Conservation (phyloP, 1,140 invertebrate species). For the Drosophila pseudoananassae region DNA sequence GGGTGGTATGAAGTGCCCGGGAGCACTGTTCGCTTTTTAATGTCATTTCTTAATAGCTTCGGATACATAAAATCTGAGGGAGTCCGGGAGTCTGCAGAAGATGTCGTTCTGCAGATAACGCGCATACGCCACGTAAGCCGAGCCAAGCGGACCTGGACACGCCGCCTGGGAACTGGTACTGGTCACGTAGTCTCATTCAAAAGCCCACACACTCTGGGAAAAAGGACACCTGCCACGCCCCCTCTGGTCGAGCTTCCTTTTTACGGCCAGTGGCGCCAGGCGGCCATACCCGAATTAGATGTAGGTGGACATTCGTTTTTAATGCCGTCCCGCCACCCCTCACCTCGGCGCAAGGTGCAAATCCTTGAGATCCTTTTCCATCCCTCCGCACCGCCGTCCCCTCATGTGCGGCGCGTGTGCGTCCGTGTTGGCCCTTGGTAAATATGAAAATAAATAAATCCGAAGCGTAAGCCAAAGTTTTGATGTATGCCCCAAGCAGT, state of each 20-base stretch:
- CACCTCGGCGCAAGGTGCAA: constrained; percentile 57
- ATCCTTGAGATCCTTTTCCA: constrained; percentile 80
- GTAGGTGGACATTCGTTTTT: constrained; percentile 51
- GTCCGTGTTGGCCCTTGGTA: constrained; percentile 60
- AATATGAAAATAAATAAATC: constrained; percentile 83
- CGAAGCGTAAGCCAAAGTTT: constrained; percentile 82
- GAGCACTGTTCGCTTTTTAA: constrained; percentile 62
- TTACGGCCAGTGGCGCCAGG: constrained; percentile 61
- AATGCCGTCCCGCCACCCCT: constrained; percentile 6
- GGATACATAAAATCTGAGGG: constrained; percentile 70
- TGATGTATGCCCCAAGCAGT: constrained; percentile 81
- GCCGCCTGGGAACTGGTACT: constrained; percentile 41
- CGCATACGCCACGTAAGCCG: constrained; percentile 75
- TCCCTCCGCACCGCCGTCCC: constrained; percentile 14
- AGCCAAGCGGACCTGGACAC: constrained; percentile 53
- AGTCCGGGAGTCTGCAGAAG: constrained; percentile 32
- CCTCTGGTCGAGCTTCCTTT: constrained; percentile 34
- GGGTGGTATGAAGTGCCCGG: constrained; percentile 3
- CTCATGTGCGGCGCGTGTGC: constrained; percentile 60
- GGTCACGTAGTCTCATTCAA: constrained; percentile 72
- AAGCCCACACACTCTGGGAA: constrained; percentile 34
- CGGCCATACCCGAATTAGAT: constrained; percentile 61
- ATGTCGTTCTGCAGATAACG: constrained; percentile 68
- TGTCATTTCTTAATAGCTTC: constrained; percentile 81
- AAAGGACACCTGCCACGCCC: constrained; percentile 50